Evolutionary conservation across 2,113 vertebrate species (phyloP), one percentile per base, ranked within the genome.

Genomic region (Eulacestoma nigropectus): DNA sequence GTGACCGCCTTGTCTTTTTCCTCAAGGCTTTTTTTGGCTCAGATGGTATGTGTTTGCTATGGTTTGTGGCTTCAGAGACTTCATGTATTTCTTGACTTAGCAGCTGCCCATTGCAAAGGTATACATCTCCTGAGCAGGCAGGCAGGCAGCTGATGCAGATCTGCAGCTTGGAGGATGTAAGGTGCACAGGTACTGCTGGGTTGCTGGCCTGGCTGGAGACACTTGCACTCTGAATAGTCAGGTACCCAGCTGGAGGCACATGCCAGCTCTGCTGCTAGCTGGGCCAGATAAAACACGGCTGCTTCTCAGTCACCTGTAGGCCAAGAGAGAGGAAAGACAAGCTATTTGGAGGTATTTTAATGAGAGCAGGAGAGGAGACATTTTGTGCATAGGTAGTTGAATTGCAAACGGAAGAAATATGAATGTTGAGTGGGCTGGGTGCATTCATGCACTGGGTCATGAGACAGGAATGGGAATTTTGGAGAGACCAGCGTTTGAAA

Each of bases 121-220:
- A 0, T 7, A 0, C 3, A 11, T 62, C 23, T 80, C n/a, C 68
- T 72, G 52, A 49, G 8, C 42, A 86, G 79, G 44, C 57, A 86
- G 79, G 44, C 57, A 87, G 68, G 9, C 41, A 55, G 10, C 12
- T 69, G 81, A 57, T 73, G 46, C 46, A 29, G 3, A 5, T 19
- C 53, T 77, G 67, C 37, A 50, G 42, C n/a, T 41, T 25, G 46
- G 23, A n/a, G 44, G 17, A 35, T 68, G 13, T 30, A 2, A 55
- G 57, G 42, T 53, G 7, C 16, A 0, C 4, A 18, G 14, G 26
- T 49, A 5, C 74, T 50, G 33, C 16, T 1, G 5, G 12, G 18
- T n/a, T 62, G 50, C 46, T 90, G 56, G 33, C 29, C 53, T 67
- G 59, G 30, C 33, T 26, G 73, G 78, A 46, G 64, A 5, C 22